Evolutionary conservation across 1,140 invertebrate genomes (phyloP).

Genomic region (Leptopilina boulardi): DNA sequence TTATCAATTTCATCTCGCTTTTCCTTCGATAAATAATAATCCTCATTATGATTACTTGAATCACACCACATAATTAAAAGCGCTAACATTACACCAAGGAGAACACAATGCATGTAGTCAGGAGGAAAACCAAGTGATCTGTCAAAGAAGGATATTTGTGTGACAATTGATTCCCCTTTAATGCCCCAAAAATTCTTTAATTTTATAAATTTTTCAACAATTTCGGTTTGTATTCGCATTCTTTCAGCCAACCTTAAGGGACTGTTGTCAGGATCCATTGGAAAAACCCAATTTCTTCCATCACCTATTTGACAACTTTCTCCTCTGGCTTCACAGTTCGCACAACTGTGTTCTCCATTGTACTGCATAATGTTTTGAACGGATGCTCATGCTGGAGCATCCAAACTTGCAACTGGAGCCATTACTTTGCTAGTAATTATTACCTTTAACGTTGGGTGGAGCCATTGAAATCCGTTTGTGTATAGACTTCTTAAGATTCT

Average conservation of each 20-base stretch:
- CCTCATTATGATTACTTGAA: not conserved
- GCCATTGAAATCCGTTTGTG: not conserved
- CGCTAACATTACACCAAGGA: not conserved
- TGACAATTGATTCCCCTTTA: not conserved
- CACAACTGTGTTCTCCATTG: conserved; percentile 26
- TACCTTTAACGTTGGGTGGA: no score
- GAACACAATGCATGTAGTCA: conserved; percentile 36
- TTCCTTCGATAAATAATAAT: not conserved
- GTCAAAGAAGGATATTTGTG: not conserved
- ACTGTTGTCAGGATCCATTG: not conserved
- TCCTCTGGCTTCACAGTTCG: not conserved
- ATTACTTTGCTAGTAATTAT: not conserved
- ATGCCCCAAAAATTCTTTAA: no score
- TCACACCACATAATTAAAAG: not conserved
- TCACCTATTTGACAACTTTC: not conserved
- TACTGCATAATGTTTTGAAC: conserved; percentile 29
- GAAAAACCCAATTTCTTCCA: not conserved
- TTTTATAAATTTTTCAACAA: not conserved
- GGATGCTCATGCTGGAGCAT: conserved; percentile 5
- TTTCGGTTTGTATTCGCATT: not conserved
- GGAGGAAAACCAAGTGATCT: conserved; percentile 5
- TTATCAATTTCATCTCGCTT: conserved; percentile 15
- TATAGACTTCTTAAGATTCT: conserved; percentile 13
- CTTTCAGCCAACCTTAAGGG: not conserved
- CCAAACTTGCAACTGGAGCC: conserved; percentile 29